Evolutionary conservation across 2,888 invertebrate genomes (phyloP), one percentile per base, ranked within the genome.

Genomic region (Ormyrus pomaceus): DNA sequence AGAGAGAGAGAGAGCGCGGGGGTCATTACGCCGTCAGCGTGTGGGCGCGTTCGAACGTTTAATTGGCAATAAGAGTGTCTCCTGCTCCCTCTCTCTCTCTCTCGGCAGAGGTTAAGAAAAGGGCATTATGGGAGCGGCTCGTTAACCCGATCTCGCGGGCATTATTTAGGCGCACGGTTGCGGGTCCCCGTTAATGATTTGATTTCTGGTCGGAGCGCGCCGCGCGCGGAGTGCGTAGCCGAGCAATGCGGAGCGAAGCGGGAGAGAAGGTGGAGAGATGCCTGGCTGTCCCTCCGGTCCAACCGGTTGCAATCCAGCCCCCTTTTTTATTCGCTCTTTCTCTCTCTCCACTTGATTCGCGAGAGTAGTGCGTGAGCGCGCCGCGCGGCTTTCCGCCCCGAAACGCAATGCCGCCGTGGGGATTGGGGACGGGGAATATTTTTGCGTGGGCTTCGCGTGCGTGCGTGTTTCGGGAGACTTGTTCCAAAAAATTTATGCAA

Each of bases 161-260:
- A 83, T 86, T 86, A 87, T 88, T 88, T 87, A 87, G 86, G 86
- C 87, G 85, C 82, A 72, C 69, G 55, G 84, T 13, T 6, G 59
- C 45, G 50, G 82, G 85, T 88, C 89, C 89, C 89, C 89, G 89
- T 89, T 89, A 88, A 88, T 89, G 87, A 89, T 88, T 89, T 88
- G 87, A 87, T 89, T 88, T 88, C 86, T 53, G 58, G 64, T 51
- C 55, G n/a, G 11, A 4, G 50, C 58, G 19, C 11, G 55, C 64
- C 58, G 73, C 55, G 48, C 6, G 9, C 48, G 19, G 34, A 19
- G 8, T 6, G 9, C 11, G 51, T n/a, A 34, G n/a, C 7, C 61
- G 65, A 13, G 34, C 7, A 11, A 9, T 48, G 62, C 19, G n/a
- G 56, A 13, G 56, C 55, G 19, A n/a, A 48, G 69, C 9, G 53